Evolutionary conservation across 2,113 vertebrate species (phyloP), one percentile per base, ranked within the genome.

Genomic region (Boleophthalmus pectinirostris): DNA sequence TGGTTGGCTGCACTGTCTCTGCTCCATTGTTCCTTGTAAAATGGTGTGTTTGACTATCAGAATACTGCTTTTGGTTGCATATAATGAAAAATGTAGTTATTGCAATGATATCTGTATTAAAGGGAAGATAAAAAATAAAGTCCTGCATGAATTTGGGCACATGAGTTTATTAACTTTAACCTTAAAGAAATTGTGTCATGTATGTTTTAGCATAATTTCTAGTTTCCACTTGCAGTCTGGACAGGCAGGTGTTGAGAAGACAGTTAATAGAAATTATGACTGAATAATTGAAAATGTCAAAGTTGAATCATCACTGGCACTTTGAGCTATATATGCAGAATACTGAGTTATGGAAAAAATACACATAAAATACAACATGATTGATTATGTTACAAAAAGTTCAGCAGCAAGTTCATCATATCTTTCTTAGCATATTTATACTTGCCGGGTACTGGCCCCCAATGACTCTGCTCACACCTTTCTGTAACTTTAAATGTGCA

Each of bases 1-100:
- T 84, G 85, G 83, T 86, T 79, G 87, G 73, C 82, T 87, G 79
- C 51, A 43, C 58, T 14, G 70, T 82, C 77, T 81, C 77, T 38
- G 79, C 82, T 69, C 82, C 78, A 80, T 86, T 87, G 74, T 82
- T 83, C 82, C 25, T 35, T 23, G 68, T 5, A 58, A 58, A 13
- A 80, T 75, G 49, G 84, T 81, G 63, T 81, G 85, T 72, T 79
- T 18, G 51, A 54, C 8, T 51, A 35, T 78, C 69, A 33, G 56
- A 4, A 54, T 60, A 61, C 69, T 7, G 9, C 20, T 56, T 23
- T 21, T 11, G n/a, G 11, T 12, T 56, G 53, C 21, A 56, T 20
- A 20, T 7, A 49, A 49, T 16, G 47, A 20, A 7, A 51, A 20
- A 8, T 43, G 38, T 43, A 0, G 38, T 43, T 43, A 11, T 43